Evolutionary conservation across 2,888 invertebrate genomes (phyloP).

Genomic region (Globia sparganii): DNA sequence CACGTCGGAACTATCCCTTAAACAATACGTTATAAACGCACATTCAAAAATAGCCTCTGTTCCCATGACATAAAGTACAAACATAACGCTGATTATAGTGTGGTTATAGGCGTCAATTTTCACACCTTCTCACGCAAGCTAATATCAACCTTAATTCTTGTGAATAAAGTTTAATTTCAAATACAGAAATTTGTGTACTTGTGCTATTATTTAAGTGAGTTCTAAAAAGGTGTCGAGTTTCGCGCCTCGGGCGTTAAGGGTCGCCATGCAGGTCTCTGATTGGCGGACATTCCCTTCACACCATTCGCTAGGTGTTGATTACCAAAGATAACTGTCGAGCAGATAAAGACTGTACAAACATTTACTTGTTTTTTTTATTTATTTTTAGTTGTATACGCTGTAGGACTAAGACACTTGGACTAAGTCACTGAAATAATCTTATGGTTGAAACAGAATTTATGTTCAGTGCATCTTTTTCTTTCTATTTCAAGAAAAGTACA

Average conservation of each 20-base stretch:
- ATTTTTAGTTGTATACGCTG: neutral
- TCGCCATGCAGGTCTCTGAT: slow-evolving; percentile 78
- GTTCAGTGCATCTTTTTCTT: too few species aligned
- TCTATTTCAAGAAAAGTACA: too few species aligned
- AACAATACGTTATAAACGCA: slow-evolving; percentile 63
- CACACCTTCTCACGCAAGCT: slow-evolving; percentile 79
- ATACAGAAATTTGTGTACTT: slow-evolving; percentile 58
- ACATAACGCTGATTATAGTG: slow-evolving; percentile 64
- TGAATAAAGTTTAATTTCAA: slow-evolving; percentile 49
- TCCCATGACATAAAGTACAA: slow-evolving; percentile 59
- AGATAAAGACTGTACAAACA: slow-evolving; percentile 16
- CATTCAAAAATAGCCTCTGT: slow-evolving; percentile 71
- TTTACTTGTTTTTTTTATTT: neutral
- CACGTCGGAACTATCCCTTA: slow-evolving; percentile 56
- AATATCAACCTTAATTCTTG: slow-evolving; percentile 60
- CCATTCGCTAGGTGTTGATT: slow-evolving; percentile 79
- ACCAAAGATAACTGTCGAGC: slow-evolving; percentile 66
- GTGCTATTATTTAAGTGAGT: slow-evolving; percentile 68
- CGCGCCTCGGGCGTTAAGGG: slow-evolving; percentile 90
- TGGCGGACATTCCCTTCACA: slow-evolving; percentile 75
- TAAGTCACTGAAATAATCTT: too few species aligned
- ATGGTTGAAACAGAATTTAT: too few species aligned
- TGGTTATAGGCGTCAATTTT: slow-evolving; percentile 88
- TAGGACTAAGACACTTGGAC: neutral
- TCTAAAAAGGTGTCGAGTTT: slow-evolving; percentile 86